Evolutionary conservation across 2,888 invertebrate genomes (phyloP).

Genomic region (Tachina grossa): DNA sequence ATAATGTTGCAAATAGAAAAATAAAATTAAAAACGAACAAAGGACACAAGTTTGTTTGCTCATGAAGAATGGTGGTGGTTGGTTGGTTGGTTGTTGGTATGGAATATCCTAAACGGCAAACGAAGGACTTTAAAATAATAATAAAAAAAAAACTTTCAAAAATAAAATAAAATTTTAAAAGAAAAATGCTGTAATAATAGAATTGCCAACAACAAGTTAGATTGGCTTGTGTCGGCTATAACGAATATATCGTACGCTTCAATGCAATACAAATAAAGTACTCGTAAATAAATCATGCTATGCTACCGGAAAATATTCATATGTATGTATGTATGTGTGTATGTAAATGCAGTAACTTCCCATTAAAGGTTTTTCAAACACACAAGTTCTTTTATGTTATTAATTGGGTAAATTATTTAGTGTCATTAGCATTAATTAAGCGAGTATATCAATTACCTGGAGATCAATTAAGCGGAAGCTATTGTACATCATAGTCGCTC

Average conservation of each 20-base stretch:
- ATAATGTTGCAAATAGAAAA: constrained; percentile 56
- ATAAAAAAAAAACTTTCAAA: constrained; percentile 35
- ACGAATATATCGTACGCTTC: background rate
- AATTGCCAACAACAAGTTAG: background rate
- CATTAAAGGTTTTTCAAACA: no score
- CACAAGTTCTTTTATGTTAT: no score
- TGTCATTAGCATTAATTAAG: no score
- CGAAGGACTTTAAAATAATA: constrained; percentile 58
- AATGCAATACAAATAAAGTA: background rate
- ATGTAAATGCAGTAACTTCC: no score
- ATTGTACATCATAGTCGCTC: no score
- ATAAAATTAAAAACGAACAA: constrained; percentile 58
- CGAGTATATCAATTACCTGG: no score
- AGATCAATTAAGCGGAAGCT: no score
- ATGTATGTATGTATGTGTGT: no score
- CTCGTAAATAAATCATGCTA: no score
- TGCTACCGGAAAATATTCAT: no score
- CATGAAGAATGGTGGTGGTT: constrained; percentile 8
- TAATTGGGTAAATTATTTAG: no score
- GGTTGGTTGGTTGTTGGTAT: constrained; percentile 29
- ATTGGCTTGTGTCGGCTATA: background rate
- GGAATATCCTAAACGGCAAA: constrained; percentile 61
- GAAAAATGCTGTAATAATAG: constrained; percentile 50
- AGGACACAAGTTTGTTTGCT: constrained; percentile 45
- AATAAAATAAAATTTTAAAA: constrained; percentile 42